These are phyloP conservation scores for Ceyx margarethae DNA, from an alignment of 2,113 vertebrate species.

Conservation along the genomic window DNA sequence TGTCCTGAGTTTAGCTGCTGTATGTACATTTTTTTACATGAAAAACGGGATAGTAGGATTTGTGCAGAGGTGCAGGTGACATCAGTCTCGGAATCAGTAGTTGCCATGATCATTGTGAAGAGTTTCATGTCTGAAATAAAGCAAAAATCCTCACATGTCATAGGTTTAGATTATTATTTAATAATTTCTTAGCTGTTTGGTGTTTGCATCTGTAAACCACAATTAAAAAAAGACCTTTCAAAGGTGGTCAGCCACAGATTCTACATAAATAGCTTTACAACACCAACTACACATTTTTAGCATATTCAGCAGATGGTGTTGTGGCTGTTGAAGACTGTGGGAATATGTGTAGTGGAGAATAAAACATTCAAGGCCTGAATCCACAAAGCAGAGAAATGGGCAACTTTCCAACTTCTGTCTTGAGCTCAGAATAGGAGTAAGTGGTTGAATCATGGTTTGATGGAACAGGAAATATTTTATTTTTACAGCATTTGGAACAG, in stretches of 20 bases:
- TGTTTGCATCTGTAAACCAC: neutral
- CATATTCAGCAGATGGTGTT: neutral
- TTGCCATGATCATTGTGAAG: neutral
- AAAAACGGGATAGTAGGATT: neutral
- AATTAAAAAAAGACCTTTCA: neutral
- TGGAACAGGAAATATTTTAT: neutral
- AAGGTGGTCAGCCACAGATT: neutral
- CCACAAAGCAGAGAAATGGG: neutral
- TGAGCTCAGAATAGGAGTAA: neutral
- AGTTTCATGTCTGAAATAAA: neutral
- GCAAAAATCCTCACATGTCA: neutral
- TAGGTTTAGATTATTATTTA: neutral
- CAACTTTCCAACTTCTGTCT: neutral
- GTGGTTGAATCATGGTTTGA: neutral
- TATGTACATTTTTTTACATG: rapidly evolving
- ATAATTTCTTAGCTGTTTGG: neutral
- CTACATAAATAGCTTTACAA: neutral
- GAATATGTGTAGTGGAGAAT: neutral
- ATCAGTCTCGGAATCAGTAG: neutral
- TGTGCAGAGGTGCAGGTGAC: neutral
- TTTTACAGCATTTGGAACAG: neutral
- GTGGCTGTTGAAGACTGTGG: neutral
- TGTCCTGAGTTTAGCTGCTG: neutral
- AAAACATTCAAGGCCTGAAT: neutral
- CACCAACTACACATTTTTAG: neutral